Base-by-base conservation (phyloP, 1,140 invertebrate genomes). In the Lordiphosa collinella region DNA sequence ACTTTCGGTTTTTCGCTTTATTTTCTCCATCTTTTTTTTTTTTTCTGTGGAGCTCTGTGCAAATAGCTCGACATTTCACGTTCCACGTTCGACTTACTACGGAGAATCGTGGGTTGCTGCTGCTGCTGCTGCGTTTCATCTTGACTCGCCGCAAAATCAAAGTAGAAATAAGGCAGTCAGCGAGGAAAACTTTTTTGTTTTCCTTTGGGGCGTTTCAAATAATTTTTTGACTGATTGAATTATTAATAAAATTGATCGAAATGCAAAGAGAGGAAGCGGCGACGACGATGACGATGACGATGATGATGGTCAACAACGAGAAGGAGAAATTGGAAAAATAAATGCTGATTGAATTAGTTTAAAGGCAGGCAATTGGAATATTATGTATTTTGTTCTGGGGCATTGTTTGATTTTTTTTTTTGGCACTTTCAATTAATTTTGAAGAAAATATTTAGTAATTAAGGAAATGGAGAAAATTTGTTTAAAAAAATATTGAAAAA, bases 231-330 rank as follows among this genome's bases (percentile, higher is more conserved):
- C 82, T 86, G 82, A 86, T 86, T 86, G 82, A 86, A 86, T 86
- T 86, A 86, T 86, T 86, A 86, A 86, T 86, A 86, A 86, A 86
- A 86, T 86, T 82, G 82, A 82, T 82, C 73, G 67, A 86, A 86
- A 82, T 82, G 78, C 78, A 82, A 84, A 82, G 79, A 82, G 72
- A 72, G 36, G 29, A 18, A 18, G 4, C 18, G 2, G 18, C 2
- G 18, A 4, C 18, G 18, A 4, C 54, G 46, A 44, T 25, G 52
- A 25, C n/a, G 37, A 38, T 22, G 53, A 35, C 4, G 32, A 29
- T 7, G 34, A n/a, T 41, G 40, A 37, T 25, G 34, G 52, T 53
- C 40, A 65, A 50, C 48, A 44, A 57, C 60, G 54, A 40, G 78
- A 78, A 58, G 40, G 65, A 55, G 54, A 58, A 59, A 67, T 31